These are phyloP conservation scores for Diadegma fenestrale DNA, from an alignment of 2,888 invertebrate species.

Conservation along the genomic window DNA sequence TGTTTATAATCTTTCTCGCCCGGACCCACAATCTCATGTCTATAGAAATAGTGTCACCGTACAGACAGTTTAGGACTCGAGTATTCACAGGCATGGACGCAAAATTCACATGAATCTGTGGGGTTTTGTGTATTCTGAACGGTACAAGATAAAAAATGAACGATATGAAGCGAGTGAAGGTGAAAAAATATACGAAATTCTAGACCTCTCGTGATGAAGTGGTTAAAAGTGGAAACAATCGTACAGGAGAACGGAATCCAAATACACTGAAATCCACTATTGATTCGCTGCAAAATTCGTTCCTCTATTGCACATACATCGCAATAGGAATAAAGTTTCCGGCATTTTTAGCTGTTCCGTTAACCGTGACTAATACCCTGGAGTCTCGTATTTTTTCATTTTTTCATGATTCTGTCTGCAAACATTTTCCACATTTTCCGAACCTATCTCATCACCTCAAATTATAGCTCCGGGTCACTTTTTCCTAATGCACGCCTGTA, in stretches of 20 bases:
- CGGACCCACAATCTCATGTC: background rate
- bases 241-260: conserved; percentile 10
- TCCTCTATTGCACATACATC: background rate
- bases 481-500: background rate
- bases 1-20: conserved; percentile 43
- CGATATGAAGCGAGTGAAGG: conserved; percentile 17
- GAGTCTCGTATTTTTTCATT: background rate
- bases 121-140: conserved; percentile 8
- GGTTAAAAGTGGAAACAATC: conserved; percentile 19
- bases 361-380: background rate
- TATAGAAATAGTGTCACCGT: background rate
- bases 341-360: background rate
- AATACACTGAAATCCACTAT: conserved; percentile 37
- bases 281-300: background rate
- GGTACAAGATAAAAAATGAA: conserved; percentile 30
- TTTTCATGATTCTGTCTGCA: background rate
- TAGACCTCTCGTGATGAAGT: background rate
- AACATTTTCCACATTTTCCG: background rate
- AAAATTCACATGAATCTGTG: conserved; percentile 23
- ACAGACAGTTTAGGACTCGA: background rate
- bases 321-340: background rate
- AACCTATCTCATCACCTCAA: background rate
- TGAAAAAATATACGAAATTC: conserved; percentile 17
- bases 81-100: background rate
- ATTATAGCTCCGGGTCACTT: background rate